phyloP scores from a whole-genome alignment of 2,797 vertebrate genomes.

The Hydrophis major region DNA sequence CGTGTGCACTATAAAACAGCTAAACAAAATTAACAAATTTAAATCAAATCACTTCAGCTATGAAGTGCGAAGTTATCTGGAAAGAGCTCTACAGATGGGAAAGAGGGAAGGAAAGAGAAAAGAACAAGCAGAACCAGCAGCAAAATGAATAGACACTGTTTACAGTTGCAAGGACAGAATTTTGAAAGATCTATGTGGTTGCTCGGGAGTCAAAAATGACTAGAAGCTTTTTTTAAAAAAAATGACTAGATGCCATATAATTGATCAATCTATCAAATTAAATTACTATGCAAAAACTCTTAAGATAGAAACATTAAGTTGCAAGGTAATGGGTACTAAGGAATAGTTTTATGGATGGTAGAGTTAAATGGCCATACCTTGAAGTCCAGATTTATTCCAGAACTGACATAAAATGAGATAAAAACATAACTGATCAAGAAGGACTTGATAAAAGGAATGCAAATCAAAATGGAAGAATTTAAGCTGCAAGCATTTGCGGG shows the following conservation, averaged over 20 bases:
- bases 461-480: too few species aligned
- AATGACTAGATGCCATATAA: background rate
- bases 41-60: background rate
- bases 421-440: background rate
- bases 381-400: background rate
- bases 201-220: background rate
- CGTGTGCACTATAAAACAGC: background rate
- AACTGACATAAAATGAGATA: background rate
- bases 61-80: background rate
- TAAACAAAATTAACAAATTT: background rate
- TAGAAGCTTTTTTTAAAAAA: background rate
- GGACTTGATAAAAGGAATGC: too few species aligned
- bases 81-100: background rate
- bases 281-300: background rate
- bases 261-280: background rate
- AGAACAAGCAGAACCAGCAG: background rate
- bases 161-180: background rate
- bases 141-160: background rate
- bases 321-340: background rate
- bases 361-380: background rate
- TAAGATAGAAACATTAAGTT: background rate
- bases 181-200: background rate
- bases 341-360: background rate
- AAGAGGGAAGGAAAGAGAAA: background rate
- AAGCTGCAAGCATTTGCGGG: too few species aligned